Base-by-base conservation (phyloP, 2,113 vertebrate genomes). In the Pelobates fuscus region DNA sequence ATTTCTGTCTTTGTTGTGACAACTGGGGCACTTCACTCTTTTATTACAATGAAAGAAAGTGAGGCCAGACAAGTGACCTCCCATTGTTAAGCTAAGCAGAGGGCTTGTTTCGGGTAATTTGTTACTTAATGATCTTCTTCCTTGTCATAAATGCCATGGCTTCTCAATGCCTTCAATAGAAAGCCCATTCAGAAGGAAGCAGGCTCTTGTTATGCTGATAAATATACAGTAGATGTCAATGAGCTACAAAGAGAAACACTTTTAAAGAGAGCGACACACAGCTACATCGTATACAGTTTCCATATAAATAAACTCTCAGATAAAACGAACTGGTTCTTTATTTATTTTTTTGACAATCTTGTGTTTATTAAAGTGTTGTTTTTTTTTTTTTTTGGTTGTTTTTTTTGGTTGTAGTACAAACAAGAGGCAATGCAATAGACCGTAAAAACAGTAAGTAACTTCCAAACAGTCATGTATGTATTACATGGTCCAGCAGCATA, bases 91-190 rank as follows among this genome's bases (percentile, higher is more conserved):
- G 55, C 17, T 24, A 68, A 37, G 21, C 11, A 55, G 46, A 7
- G 8, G 23, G 37, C 80, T 71, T 67, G 25, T 61, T 57, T 24
- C 59, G 75, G 78, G 82, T 76, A 86, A 87, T 87, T 87, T 86
- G 85, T 87, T 70, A 71, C 70, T 77, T 79, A 82, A 84, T 86
- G 78, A 80, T 61, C 29, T 61, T 71, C 60, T 77, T 80, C 81
- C 79, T 80, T 54, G 65, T 78, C 74, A 76, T 80, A 82, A 82
- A 82, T 49, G 44, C 1, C 25, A 29, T 43, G 14, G 59, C 52
- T 57, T 58, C 65, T 66, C 1, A 2, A 25, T 26, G 73, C 68
- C 67, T 79, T 83, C 80, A 77, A 78, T 21, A 78, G 14, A 29
- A 0, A 2, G 24, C 44, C 3, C 24, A 25, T 75, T 80, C 77